Conservation (phyloP, 2,797 vertebrate species). For the Sus cebifrons region DNA sequence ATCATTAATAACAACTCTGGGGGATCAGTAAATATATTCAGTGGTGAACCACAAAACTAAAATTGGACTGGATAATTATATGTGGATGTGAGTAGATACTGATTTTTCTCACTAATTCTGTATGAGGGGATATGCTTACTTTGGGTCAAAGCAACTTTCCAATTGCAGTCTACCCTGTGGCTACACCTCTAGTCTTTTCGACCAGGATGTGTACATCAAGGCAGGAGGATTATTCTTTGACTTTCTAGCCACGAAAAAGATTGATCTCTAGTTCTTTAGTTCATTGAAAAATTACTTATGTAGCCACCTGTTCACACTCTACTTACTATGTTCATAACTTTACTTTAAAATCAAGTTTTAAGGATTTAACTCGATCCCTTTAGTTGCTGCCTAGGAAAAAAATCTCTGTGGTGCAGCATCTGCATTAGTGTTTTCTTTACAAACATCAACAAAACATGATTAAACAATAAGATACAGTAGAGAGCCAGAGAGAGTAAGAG, state of each 20-base stretch:
- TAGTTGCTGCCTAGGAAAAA: background rate
- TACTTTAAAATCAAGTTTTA: background rate
- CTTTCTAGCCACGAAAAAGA: background rate
- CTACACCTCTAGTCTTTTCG: background rate
- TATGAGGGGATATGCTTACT: background rate
- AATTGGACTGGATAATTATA: background rate
- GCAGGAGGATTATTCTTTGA: background rate
- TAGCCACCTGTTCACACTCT: background rate
- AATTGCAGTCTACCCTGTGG: background rate
- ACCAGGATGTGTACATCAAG: background rate
- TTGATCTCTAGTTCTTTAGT: background rate
- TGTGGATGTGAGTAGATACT: background rate
- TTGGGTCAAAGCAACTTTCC: background rate
- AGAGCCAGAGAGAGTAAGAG: background rate
- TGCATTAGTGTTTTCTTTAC: background rate
- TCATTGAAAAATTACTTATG: background rate
- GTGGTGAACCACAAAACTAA: background rate
- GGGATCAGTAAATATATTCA: background rate
- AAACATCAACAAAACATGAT: slow-evolving; percentile 13
- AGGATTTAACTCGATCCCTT: background rate
- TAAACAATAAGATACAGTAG: background rate
- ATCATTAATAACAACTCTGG: background rate
- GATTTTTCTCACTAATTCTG: slow-evolving; percentile 26
- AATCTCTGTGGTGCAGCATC: background rate
- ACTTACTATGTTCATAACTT: background rate